Percentiles rank a stretch among this genome's conserved stretches.
phyloP scores from a whole-genome alignment of 35 echinoderm and acorn worm species.

The Antedon bifida region DNA sequence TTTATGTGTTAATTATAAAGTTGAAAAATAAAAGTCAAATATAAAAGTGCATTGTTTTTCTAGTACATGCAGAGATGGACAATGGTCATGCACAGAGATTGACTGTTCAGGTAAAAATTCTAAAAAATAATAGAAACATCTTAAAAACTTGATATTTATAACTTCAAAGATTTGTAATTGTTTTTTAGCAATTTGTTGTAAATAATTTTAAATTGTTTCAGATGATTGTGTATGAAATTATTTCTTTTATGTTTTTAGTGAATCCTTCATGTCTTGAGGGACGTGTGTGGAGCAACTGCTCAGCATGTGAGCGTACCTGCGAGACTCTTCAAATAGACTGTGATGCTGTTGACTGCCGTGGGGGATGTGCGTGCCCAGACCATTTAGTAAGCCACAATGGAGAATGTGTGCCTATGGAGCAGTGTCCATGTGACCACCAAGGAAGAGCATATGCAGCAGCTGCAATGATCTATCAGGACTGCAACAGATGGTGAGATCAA shows the following conservation, averaged over 20 bases:
- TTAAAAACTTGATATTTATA: too few species aligned
- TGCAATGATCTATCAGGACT: background rate
- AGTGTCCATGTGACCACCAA: constrained; percentile 14
- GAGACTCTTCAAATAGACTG: background rate
- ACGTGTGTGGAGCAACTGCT: constrained; percentile 22
- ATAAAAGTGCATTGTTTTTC: too few species aligned
- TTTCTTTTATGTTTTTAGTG: too few species aligned
- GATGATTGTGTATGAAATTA: too few species aligned
- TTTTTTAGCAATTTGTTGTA: too few species aligned
- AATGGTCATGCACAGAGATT: background rate
- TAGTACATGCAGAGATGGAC: background rate
- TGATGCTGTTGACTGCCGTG: background rate
- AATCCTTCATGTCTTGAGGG: constrained; percentile 5
- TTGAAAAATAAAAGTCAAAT: too few species aligned
- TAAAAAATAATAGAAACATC: too few species aligned
- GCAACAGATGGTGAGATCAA: background rate
- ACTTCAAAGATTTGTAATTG: too few species aligned
- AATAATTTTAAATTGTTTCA: too few species aligned
- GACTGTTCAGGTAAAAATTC: background rate
- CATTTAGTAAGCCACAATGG: background rate
- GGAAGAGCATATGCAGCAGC: background rate
- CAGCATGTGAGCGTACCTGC: constrained; percentile 2
- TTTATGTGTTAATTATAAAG: too few species aligned
- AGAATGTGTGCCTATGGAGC: background rate
- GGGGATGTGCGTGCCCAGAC: constrained; percentile 24